Evolutionary conservation across 2,113 vertebrate genomes (phyloP), one percentile per base, ranked within the genome.

Genomic region (Mustela lutreola): DNA sequence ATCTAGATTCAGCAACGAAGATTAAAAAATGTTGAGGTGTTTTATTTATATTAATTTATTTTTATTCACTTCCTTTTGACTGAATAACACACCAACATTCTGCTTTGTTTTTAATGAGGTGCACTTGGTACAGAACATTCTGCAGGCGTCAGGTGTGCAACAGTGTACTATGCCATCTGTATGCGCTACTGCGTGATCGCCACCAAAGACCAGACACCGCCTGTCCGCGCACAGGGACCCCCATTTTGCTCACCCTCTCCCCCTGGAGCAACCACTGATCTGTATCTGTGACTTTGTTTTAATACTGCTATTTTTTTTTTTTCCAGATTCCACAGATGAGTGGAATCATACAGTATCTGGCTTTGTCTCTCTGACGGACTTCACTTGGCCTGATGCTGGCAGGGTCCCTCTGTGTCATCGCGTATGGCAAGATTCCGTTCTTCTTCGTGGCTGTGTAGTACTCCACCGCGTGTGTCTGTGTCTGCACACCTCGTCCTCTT

Each of bases 81-180:
- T 11, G 26, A 78, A 78, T 78, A 21, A 21, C 11, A 53, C 33
- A 12, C 48, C 76, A 33, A 6, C 28, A n/a, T 31, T 21, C 76
- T 48, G 1, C 6, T 21, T 21, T 50, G 39, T 50, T 21, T 33
- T 10, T 36, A 71, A 21, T 11, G 48, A n/a, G 48, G 18, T n/a
- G 4, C 9, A 1, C 2, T 22, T 9, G 16, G 28, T 11, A 11
- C 31, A 4, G 21, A 11, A 19, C 18, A 0, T n/a, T 7, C 19
- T 7, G 9, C 11, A 26, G 21, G 22, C 5, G 4, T 12, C 18
- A 33, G 31, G 48, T 79, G 76, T 21, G 2, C 9, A 11, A 11
- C 45, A 2, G 50, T 19, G 18, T 53, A 21, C n/a, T 1, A 4
- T 28, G 75, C 31, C 26, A 1, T 11, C 31, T 33, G 31, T n/a